These are phyloP conservation scores for Phoxinus dragarum DNA, from an alignment of 2,797 vertebrate species.

Conservation along the genomic window DNA sequence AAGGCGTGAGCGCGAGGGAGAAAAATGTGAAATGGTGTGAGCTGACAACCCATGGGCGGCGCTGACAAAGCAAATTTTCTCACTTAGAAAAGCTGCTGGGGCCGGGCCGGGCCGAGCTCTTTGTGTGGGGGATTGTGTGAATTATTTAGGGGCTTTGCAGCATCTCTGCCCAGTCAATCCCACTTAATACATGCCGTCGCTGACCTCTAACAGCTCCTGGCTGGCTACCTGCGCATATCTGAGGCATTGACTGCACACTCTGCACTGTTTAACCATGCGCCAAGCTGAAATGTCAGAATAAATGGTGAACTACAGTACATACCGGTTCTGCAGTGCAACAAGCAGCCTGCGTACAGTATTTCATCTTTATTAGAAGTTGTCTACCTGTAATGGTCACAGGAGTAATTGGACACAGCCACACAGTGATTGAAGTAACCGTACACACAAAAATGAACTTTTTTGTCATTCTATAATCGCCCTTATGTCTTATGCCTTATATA, in stretches of 20 bases:
- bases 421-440: background rate
- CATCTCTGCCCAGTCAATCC: conserved; percentile 15
- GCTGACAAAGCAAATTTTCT: conserved; percentile 63
- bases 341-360: background rate
- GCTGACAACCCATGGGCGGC: conserved; percentile 49
- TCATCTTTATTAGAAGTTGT: conserved; percentile 1
- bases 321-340: background rate
- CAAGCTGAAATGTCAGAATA: conserved; percentile 10
- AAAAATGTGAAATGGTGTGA: conserved; percentile 50
- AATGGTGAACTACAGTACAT: background rate
- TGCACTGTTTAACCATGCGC: background rate
- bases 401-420: background rate
- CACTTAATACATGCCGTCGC: background rate
- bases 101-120: conserved; percentile 24
- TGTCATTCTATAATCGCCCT: background rate
- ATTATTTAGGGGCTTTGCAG: conserved; percentile 68
- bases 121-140: conserved; percentile 61
- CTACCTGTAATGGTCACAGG: background rate
- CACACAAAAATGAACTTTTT: background rate
- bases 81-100: conserved; percentile 67
- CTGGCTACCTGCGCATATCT: background rate
- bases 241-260: background rate
- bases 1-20: conserved; percentile 45
- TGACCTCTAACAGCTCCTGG: conserved; percentile 40
- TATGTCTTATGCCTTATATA: background rate